Evolutionary conservation across 2,888 invertebrate species (phyloP).

Genomic region (Chymomyza amoena): DNA sequence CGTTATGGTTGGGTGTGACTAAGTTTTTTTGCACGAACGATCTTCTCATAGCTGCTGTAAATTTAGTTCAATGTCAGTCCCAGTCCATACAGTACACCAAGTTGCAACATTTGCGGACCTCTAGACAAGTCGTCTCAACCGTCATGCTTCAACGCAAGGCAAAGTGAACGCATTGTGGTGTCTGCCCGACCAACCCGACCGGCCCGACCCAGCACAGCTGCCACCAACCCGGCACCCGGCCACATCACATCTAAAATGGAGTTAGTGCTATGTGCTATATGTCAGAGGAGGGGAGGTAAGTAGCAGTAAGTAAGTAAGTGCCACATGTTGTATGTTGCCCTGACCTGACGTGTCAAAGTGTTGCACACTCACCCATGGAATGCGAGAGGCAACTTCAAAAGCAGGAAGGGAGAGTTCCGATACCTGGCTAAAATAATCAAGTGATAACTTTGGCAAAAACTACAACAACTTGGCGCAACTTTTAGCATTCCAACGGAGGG

Average conservation of each 20-base stretch:
- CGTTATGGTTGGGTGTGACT: conserved; percentile 36
- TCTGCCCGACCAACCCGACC: background rate
- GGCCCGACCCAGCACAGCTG: background rate
- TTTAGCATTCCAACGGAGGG: too few relatives aligned
- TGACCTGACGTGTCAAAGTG: background rate
- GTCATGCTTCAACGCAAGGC: conserved; percentile 35
- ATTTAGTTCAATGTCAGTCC: conserved; percentile 62
- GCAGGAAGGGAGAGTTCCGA: background rate
- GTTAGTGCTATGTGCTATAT: background rate
- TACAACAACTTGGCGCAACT: background rate
- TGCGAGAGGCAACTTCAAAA: background rate
- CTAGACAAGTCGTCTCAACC: background rate
- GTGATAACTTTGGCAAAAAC: background rate
- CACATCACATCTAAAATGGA: background rate
- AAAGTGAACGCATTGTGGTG: conserved; percentile 9
- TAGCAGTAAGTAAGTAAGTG: background rate
- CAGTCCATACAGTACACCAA: too few relatives aligned
- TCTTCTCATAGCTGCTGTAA: conserved; percentile 17
- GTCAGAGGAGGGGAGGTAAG: background rate
- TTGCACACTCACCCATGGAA: background rate
- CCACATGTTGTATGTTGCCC: background rate
- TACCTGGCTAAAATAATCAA: background rate
- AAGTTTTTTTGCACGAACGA: conserved; percentile 17
- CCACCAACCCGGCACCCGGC: background rate
- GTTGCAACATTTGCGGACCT: conserved; percentile 28